Percentiles rank a stretch among this genome's conserved stretches.
These are phyloP conservation scores for Salvator merianae DNA, from an alignment of 2,113 vertebrate genomes.

Conservation along the genomic window DNA sequence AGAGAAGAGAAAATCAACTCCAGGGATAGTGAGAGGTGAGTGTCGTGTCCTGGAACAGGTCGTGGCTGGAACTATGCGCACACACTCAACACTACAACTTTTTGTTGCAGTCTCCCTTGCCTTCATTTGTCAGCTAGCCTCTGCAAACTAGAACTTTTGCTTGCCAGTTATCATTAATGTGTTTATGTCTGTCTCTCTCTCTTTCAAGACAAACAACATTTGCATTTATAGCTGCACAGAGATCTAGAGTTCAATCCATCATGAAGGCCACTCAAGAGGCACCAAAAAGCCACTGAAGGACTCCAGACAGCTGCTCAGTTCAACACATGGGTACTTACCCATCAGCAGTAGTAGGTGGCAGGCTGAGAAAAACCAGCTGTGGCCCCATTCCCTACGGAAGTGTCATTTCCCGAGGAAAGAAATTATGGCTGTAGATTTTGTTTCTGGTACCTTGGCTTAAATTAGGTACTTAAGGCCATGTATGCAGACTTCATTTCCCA, in stretches of 20 bases:
- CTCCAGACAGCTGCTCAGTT: slow-evolving; percentile 17
- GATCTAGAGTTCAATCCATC: not conserved
- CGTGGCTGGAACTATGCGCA: not conserved
- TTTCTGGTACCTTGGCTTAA: slow-evolving; percentile 33
- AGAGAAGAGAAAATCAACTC: not conserved
- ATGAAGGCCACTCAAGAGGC: not conserved
- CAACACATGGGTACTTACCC: slow-evolving; percentile 42
- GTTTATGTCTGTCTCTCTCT: not conserved
- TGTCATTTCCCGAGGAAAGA: slow-evolving; percentile 11
- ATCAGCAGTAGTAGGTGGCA: not conserved
- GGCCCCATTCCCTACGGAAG: slow-evolving; percentile 44
- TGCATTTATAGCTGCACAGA: slow-evolving; percentile 11
- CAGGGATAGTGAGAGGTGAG: not conserved
- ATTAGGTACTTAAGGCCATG: not conserved
- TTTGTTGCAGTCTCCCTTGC: not conserved
- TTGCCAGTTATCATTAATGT: not conserved
- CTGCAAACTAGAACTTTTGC: not conserved
- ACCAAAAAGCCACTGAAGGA: not conserved
- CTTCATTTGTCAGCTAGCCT: not conserved
- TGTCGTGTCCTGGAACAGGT: not conserved
- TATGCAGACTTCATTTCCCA: not conserved
- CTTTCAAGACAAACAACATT: not conserved
- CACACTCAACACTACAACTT: not conserved
- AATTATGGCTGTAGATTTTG: slow-evolving; percentile 15
- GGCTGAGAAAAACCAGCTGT: slow-evolving; percentile 58